phyloP scores from a whole-genome alignment of 1,140 invertebrate genomes.

The Drosophila serrata region DNA sequence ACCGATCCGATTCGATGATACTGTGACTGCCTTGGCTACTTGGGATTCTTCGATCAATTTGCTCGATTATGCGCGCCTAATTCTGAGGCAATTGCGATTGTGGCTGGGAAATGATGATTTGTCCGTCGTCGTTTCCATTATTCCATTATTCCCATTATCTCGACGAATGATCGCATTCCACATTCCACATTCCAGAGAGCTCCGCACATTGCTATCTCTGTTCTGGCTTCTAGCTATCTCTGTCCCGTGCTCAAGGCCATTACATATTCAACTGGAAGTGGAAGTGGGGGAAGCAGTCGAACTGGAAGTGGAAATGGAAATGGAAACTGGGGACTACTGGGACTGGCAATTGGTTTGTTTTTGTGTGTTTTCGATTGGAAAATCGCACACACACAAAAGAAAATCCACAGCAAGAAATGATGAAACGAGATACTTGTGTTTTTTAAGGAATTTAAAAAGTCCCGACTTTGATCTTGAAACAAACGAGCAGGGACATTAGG shows the following conservation, averaged over 20 bases:
- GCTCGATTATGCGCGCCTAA: constrained; percentile 42
- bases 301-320: constrained; percentile 13
- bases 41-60: constrained; percentile 40
- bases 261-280: constrained; percentile 43
- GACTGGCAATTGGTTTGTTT: constrained; percentile 35
- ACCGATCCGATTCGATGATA: constrained; percentile 2
- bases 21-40: background rate
- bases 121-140: constrained; percentile 26
- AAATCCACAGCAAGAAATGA: constrained; percentile 13
- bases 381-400: constrained; percentile 6
- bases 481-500: constrained; percentile 5
- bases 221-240: constrained; percentile 13
- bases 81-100: constrained; percentile 32
- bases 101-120: constrained; percentile 33
- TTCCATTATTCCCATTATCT: constrained; percentile 38
- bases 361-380: constrained; percentile 15
- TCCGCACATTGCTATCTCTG: constrained; percentile 12
- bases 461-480: constrained; percentile 33
- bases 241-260: constrained; percentile 35
- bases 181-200: constrained; percentile 26
- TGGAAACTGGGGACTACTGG: constrained; percentile 1
- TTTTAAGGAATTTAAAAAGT: background rate
- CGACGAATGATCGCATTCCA: constrained; percentile 36
- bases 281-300: constrained; percentile 3
- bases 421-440: background rate